Percentiles rank a stretch among this genome's conserved stretches.
Evolutionary conservation across 2,888 invertebrate genomes (phyloP).

Genomic region (Tryphoninae sp.): DNA sequence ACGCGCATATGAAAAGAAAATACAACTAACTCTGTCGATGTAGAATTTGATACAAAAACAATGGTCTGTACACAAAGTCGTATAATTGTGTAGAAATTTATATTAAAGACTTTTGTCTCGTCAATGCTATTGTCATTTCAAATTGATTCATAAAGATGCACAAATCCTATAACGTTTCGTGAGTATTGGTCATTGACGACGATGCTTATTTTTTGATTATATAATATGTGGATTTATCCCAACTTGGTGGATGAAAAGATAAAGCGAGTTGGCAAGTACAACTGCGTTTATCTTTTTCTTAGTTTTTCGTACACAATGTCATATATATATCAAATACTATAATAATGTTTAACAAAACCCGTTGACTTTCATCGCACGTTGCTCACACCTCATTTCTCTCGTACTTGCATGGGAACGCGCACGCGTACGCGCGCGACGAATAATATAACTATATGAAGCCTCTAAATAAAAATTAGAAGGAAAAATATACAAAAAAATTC

Average conservation of each 20-base stretch:
- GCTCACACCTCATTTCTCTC: conserved; percentile 33
- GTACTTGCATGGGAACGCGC: conserved; percentile 29
- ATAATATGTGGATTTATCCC: conserved; percentile 40
- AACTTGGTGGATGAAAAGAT: conserved; percentile 37
- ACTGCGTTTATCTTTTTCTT: conserved; percentile 27
- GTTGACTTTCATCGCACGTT: conserved; percentile 59
- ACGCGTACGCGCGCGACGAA: conserved; percentile 38
- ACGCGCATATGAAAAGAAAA: conserved; percentile 43
- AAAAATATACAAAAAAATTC: conserved; percentile 54
- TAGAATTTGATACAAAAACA: conserved; percentile 74
- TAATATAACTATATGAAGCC: conserved; percentile 49
- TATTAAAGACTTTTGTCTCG: conserved; percentile 72
- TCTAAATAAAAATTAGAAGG: conserved; percentile 48
- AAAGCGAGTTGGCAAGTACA: conserved; percentile 40
- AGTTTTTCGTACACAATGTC: conserved; percentile 63
- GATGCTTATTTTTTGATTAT: conserved; percentile 48
- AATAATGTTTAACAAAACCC: conserved; percentile 51
- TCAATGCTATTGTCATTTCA: conserved; percentile 74
- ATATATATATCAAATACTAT: conserved; percentile 64
- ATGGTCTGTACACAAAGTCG: conserved; percentile 66
- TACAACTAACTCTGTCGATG: conserved; percentile 61
- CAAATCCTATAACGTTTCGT: conserved; percentile 56
- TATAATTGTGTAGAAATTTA: conserved; percentile 72
- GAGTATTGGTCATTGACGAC: conserved; percentile 59
- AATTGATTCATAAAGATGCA: conserved; percentile 59